A percentile compares a stretch with the other conserved stretches of the same genome.
These are phyloP conservation scores for Numida meleagris DNA, from an alignment of 2,113 vertebrate species.

Conservation along the genomic window DNA sequence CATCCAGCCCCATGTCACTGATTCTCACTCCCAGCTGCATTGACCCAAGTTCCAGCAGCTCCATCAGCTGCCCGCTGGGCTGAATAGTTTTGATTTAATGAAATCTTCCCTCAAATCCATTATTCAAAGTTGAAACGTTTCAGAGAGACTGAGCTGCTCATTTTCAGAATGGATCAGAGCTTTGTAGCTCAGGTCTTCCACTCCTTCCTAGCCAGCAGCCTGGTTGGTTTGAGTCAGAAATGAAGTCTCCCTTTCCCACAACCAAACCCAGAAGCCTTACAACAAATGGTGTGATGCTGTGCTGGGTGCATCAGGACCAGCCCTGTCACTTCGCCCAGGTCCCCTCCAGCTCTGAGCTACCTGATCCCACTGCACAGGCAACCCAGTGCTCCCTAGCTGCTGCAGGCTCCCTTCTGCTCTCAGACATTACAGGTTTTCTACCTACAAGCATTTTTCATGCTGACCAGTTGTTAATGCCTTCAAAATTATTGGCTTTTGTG, in stretches of 20 bases:
- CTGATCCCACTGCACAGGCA: rapidly evolving
- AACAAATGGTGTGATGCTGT: background rate
- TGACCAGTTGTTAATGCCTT: background rate
- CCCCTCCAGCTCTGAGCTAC: rapidly evolving
- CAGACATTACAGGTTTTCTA: background rate
- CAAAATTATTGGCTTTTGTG: background rate
- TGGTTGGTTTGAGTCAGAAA: background rate
- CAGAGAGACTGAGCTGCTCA: background rate
- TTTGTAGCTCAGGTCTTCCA: background rate
- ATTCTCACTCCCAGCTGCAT: background rate
- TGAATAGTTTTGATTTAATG: rapidly evolving
- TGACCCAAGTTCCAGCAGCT: background rate
- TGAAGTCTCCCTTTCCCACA: background rate
- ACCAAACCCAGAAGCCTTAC: background rate
- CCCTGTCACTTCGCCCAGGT: background rate
- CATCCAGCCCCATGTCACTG: background rate
- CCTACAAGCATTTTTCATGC: background rate
- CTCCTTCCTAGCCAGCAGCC: background rate
- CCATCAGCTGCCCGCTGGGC: background rate
- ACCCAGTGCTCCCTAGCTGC: background rate
- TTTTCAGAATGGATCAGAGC: background rate
- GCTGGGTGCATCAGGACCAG: background rate
- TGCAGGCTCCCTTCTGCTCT: background rate
- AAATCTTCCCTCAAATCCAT: background rate
- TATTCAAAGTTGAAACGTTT: background rate